These are phyloP conservation scores for Myanophis thanlyinensis DNA, from an alignment of 2,113 vertebrate species.

Conservation along the genomic window DNA sequence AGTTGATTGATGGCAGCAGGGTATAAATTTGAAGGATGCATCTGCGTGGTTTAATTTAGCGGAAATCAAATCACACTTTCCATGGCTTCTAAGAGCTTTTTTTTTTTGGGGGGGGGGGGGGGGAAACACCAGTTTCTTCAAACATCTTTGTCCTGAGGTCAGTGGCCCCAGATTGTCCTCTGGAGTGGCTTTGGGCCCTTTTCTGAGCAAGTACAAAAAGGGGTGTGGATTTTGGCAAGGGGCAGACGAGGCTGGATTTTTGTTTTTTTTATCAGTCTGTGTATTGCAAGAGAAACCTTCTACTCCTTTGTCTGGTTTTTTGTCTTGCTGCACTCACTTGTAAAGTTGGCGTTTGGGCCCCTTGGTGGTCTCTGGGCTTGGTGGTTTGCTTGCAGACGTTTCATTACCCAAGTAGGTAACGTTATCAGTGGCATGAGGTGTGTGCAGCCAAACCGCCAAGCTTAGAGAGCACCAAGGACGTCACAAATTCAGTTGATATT, in stretches of 20 bases:
- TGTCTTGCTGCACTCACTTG: background rate
- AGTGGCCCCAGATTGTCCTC: background rate
- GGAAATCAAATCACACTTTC: background rate
- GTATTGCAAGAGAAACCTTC: too few relatives aligned
- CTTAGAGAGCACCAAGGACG: background rate
- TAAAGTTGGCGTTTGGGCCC: background rate
- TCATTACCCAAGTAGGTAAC: background rate
- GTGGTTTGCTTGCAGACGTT: background rate
- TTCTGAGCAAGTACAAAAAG: background rate
- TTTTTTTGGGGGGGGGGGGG: too few relatives aligned
- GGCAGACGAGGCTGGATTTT: background rate
- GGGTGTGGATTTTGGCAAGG: background rate
- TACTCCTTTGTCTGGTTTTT: background rate
- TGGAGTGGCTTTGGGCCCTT: background rate
- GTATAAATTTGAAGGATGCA: background rate
- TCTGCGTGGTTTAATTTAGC: slow-evolving; percentile 4
- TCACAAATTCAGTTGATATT: background rate
- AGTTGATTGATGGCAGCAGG: background rate
- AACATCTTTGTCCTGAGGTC: background rate
- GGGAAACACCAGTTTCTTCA: background rate
- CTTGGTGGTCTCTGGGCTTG: background rate
- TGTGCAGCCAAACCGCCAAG: background rate
- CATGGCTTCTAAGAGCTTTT: background rate
- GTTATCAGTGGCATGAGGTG: background rate
- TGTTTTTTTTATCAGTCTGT: too few relatives aligned